Evolutionary conservation across 2,113 vertebrate genomes (phyloP).

Genomic region (Paracanthobrama guichenoti): DNA sequence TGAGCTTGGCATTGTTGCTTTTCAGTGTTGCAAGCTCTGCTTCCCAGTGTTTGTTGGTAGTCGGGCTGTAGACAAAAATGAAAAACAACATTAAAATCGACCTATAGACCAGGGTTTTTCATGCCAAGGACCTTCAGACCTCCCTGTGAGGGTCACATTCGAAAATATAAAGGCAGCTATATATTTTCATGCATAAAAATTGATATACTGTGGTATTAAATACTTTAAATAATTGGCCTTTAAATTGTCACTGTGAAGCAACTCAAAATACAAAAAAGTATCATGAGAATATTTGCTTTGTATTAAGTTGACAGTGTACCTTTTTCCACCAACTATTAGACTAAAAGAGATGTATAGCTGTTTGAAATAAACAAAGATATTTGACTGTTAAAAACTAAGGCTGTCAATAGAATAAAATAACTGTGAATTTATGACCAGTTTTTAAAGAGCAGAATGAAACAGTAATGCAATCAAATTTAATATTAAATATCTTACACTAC

Average conservation of each 20-base stretch:
- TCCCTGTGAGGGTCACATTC: neutral
- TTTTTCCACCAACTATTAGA: no score
- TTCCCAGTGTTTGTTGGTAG: constrained; percentile 96
- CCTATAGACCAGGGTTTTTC: neutral
- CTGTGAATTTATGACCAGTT: neutral
- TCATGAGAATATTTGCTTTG: neutral
- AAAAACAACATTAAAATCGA: constrained; percentile 4
- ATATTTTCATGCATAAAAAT: neutral
- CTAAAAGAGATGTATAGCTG: no score
- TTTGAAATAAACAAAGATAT: neutral
- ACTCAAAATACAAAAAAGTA: neutral
- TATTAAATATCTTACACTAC: neutral
- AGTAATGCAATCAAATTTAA: neutral
- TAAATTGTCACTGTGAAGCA: neutral
- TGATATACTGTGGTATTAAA: neutral
- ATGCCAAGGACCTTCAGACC: neutral
- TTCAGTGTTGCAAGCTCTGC: constrained; percentile 96
- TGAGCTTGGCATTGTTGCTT: constrained; percentile 97
- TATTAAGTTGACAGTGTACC: no score
- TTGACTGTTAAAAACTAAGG: neutral
- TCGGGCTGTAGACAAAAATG: constrained; percentile 64
- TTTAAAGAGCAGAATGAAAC: neutral
- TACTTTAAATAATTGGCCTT: neutral
- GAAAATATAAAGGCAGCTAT: neutral
- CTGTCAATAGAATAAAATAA: neutral